phyloP scores from a whole-genome alignment of 2,797 vertebrate genomes.

The Gymnothorax javanicus region DNA sequence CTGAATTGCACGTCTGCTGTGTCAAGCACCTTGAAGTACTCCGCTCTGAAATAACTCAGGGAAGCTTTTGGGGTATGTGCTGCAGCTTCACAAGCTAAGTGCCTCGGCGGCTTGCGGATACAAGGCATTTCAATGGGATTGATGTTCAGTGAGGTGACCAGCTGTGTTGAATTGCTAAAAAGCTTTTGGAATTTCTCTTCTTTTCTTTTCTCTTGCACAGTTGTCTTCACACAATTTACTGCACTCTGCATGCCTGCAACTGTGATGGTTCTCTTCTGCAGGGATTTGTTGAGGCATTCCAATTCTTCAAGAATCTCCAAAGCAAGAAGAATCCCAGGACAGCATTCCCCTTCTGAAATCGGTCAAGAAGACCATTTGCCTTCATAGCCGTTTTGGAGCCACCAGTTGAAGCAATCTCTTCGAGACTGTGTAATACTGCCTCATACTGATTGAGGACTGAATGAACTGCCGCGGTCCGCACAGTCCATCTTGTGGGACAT shows the following conservation, averaged over 20 bases:
- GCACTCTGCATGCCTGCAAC: background rate
- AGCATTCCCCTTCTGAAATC: background rate
- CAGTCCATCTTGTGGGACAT: too few relatives aligned
- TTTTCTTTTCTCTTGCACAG: slow-evolving; percentile 14
- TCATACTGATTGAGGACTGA: too few relatives aligned
- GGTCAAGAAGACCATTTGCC: slow-evolving; percentile 1
- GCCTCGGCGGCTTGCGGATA: slow-evolving; percentile 23
- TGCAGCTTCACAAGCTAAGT: slow-evolving; percentile 3
- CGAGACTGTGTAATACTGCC: too few relatives aligned
- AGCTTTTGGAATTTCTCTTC: slow-evolving; percentile 26
- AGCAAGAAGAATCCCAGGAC: slow-evolving; percentile 10
- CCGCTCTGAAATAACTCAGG: slow-evolving; percentile 22
- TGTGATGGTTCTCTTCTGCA: slow-evolving; percentile 15
- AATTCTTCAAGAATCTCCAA: slow-evolving; percentile 19
- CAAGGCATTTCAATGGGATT: slow-evolving; percentile 25
- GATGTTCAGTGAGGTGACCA: slow-evolving; percentile 10
- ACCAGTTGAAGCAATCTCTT: too few relatives aligned
- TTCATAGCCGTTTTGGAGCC: slow-evolving; percentile 4
- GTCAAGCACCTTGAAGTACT: slow-evolving; percentile 28
- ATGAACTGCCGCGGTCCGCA: too few relatives aligned
- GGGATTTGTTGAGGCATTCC: slow-evolving; percentile 22
- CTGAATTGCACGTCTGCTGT: slow-evolving; percentile 12
- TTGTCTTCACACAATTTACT: slow-evolving; percentile 20
- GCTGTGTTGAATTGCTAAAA: background rate
- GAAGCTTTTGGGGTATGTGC: slow-evolving; percentile 15